Evolutionary conservation across 1,140 invertebrate species (phyloP), one percentile per base, ranked within the genome.

Genomic region (Brachionus angularis): DNA sequence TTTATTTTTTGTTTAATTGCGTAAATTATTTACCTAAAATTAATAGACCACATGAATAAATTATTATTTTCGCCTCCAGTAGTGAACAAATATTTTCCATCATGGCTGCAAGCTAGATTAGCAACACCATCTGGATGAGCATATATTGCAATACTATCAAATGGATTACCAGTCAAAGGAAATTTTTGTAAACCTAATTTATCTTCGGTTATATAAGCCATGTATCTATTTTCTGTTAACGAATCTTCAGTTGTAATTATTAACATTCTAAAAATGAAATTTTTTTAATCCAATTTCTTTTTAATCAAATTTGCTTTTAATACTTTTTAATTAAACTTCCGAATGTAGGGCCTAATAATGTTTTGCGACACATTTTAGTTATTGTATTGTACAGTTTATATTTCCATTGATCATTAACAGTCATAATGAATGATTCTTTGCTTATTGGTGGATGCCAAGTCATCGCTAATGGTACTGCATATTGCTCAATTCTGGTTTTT

Each of bases 121-220:
- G 77, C 62, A 3, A 79, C 81, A 52, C 79, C 79, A 53, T 77
- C 75, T 2, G 88, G 87, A 80, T 89, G 88, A 27, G 84, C 87
- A 23, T 87, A 81, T 21, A 86, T 79, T 3, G 84, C 87, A 61
- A 86, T 83, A 73, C 85, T 84, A 75, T 86, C 87, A 78, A 85
- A 88, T 21, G 88, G 88, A 79, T 89, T 89, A 3, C 88, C 89
- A 78, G 88, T 86, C 0, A 87, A 76, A 3, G 88, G 87, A 73
- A 88, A 76, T 70, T 86, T 84, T 75, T 87, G 85, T 27, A 89
- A 77, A 1, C 88, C 88, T 44, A 89, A 84, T 73, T 87, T 83
- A 74, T 85, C 85, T 25, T 84, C 80, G 5, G 85, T 87, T 0
- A 84, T 80, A 75, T 87, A 89, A 25, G 87, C 75, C 70, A 88